Evolutionary conservation across 2,888 invertebrate genomes (phyloP), one percentile per base, ranked within the genome.

Genomic region (Synergus gifuensis): DNA sequence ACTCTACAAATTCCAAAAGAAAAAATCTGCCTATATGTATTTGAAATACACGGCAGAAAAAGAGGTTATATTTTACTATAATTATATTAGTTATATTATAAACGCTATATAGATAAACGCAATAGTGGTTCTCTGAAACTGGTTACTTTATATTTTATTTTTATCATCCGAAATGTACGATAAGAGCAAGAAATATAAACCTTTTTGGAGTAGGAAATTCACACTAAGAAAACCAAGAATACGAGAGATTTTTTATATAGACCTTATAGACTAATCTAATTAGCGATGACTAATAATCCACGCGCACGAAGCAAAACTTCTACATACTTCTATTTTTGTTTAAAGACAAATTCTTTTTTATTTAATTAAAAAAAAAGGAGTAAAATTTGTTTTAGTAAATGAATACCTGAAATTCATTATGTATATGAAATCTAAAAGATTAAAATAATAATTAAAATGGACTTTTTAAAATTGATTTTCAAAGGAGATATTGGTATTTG

Each of bases 31-130:
- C 40, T 58, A 11, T 58, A 11, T 14, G 22, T 62, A 36, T 4
- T 22, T 28, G 4, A 60, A 60, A 60, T 28, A 16, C 12, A 16
- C 9, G 36, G 2, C 4, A 22, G 16, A 54, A 49, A 18, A 54
- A 28, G 28, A 73, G 73, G 73, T 73, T 73, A 73, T 54, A 73
- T 54, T 73, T n/a, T 54, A 73, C 54, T 28, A 69, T 9, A 54
- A 36, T 73, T 36, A 49, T 36, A 36, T 36, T 36, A 5, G 5
- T 36, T 36, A 36, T 5, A 5, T 22, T 3, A 60, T 22, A 60
- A 60, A 60, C 11, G 60, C 22, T 18, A 60, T 18, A 60, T 49
- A 44, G 9, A 54, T 54, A 54, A 54, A 54, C 54, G 54, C n/a
- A 54, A 14, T 54, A 60, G 18, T 22, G 60, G 22, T 60, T 60